phyloP scores from a whole-genome alignment of 37 sponge, comb jelly and placozoan genomes.

The Ephydatia muelleri region DNA sequence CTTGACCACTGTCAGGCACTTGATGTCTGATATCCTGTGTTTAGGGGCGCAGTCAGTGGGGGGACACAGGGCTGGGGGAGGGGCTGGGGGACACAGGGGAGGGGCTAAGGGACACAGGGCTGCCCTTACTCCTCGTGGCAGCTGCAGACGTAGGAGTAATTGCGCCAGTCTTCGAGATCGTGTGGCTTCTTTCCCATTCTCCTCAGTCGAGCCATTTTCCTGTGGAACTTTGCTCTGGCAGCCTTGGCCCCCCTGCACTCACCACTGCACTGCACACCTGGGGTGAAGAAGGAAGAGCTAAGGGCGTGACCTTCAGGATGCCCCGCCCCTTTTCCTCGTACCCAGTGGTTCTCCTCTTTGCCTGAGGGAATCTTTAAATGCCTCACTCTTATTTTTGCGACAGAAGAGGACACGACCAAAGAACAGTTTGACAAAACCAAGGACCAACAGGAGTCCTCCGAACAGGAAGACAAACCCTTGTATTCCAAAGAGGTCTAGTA shows the following conservation, averaged over 20 bases:
- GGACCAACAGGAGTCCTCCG: slow-evolving; percentile 50
- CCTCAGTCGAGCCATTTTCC: slow-evolving; percentile 45
- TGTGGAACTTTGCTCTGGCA: slow-evolving; percentile 58
- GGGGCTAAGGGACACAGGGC: not conserved
- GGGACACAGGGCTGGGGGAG: not conserved
- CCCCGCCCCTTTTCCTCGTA: not conserved
- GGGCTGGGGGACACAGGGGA: not conserved
- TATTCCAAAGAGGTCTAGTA: slow-evolving; percentile 54
- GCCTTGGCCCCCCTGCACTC: slow-evolving; percentile 75
- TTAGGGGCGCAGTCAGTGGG: not conserved
- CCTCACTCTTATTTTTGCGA: slow-evolving; percentile 72
- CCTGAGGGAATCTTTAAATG: slow-evolving; percentile 41
- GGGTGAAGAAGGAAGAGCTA: not conserved
- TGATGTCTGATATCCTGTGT: slow-evolving; percentile 66
- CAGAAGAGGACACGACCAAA: slow-evolving; percentile 74
- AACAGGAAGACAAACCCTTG: slow-evolving; percentile 62
- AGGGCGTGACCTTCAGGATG: not conserved
- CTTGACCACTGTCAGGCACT: slow-evolving; percentile 41
- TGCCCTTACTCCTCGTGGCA: slow-evolving; percentile 72
- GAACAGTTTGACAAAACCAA: slow-evolving; percentile 66
- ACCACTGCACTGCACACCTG: slow-evolving; percentile 62
- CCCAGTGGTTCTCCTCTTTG: slow-evolving; percentile 46
- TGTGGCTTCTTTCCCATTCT: slow-evolving; percentile 56
- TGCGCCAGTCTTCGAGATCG: slow-evolving; percentile 76
- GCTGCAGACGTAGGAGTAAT: slow-evolving; percentile 68